Evolutionary conservation across 2,797 vertebrate species (phyloP).

Genomic region (Rhinella marina): DNA sequence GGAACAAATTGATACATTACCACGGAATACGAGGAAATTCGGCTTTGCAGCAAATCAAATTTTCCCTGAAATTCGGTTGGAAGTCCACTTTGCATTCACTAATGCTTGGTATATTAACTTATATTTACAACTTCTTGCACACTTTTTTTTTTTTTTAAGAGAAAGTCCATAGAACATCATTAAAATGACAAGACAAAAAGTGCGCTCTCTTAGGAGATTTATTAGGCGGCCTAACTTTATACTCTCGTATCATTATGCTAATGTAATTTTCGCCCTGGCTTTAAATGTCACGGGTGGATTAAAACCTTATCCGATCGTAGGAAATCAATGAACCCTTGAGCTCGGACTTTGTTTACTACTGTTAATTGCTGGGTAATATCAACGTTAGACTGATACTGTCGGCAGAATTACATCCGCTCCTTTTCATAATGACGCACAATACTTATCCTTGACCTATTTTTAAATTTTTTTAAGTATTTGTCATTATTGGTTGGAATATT

Average conservation of each 20-base stretch:
- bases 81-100: no score
- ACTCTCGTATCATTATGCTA: conserved; percentile 38
- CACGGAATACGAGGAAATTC: no score
- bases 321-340: conserved; percentile 38
- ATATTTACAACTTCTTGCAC: conserved; percentile 41
- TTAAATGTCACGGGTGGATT: conserved; percentile 44
- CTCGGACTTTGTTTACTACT: neutral
- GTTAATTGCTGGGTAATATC: conserved; percentile 17
- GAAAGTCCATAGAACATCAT: conserved; percentile 30
- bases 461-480: neutral
- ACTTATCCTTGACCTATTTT: neutral
- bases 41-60: no score
- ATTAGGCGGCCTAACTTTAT: conserved; percentile 32
- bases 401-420: neutral
- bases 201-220: conserved; percentile 33
- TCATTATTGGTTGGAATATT: neutral
- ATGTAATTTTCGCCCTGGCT: conserved; percentile 19
- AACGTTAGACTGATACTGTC: neutral
- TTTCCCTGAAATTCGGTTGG: no score
- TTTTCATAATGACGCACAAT: neutral
- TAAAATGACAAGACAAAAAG: conserved; percentile 45
- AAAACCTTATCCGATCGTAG: conserved; percentile 25
- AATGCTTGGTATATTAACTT: conserved; percentile 45
- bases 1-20: no score
- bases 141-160: conserved; percentile 18